A percentile compares a stretch with the other conserved stretches of the same genome.
phyloP scores from a whole-genome alignment of 2,888 invertebrate genomes.

The Amiota minor region DNA sequence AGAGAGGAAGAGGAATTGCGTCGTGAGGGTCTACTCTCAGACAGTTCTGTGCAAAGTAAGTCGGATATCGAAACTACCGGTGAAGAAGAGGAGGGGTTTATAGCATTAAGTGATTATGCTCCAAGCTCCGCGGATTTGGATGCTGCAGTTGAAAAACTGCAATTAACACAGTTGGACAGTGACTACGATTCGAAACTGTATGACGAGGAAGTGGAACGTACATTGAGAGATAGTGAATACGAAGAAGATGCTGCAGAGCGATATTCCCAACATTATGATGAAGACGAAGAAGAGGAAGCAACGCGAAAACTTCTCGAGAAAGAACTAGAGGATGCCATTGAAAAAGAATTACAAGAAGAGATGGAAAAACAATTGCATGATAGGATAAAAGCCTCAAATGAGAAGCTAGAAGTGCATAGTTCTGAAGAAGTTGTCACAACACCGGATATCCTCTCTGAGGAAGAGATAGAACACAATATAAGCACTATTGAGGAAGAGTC shows the following conservation, averaged over 20 bases:
- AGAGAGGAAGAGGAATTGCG: conserved; percentile 67
- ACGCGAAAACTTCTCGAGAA: conserved; percentile 44
- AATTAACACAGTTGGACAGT: conserved; percentile 56
- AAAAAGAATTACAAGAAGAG: conserved; percentile 58
- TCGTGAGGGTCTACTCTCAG: conserved; percentile 66
- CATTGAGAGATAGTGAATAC: conserved; percentile 59
- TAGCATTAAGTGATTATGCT: conserved; percentile 61
- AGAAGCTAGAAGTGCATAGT: conserved; percentile 38
- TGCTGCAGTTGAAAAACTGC: conserved; percentile 61
- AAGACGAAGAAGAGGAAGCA: conserved; percentile 46
- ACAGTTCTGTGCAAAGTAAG: conserved; percentile 69
- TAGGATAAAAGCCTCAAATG: conserved; percentile 38
- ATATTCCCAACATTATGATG: conserved; percentile 53
- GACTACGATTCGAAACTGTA: conserved; percentile 54
- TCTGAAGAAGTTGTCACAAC: conserved; percentile 6
- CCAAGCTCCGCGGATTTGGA: conserved; percentile 68
- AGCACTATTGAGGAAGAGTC: conserved; percentile 19
- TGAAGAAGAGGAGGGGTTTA: conserved; percentile 53
- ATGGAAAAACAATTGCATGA: conserved; percentile 51
- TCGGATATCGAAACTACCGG: conserved; percentile 69
- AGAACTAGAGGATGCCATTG: conserved; percentile 56
- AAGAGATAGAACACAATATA: conserved; percentile 22
- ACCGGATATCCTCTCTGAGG: conserved; percentile 31
- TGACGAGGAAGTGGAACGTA: conserved; percentile 63
- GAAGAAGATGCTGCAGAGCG: conserved; percentile 54